Conservation (phyloP, 2,797 vertebrate genomes). For the Urocyon cinereoargenteus region DNA sequence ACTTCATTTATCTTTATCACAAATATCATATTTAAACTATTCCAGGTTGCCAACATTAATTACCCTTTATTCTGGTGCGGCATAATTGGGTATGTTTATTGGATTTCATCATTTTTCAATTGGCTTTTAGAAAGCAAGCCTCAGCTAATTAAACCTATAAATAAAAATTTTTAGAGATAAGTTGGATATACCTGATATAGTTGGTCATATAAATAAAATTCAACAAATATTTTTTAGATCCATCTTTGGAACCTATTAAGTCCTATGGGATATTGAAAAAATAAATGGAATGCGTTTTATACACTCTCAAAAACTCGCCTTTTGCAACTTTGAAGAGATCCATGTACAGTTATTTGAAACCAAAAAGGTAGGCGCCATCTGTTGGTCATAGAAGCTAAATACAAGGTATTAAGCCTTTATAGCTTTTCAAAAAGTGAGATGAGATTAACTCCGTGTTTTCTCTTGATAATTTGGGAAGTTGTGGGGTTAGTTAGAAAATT, state of each 20-base stretch:
- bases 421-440: neutral
- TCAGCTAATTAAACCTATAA: constrained; percentile 38
- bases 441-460: neutral
- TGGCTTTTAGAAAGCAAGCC: neutral
- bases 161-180: constrained; percentile 25
- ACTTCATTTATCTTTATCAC: neutral
- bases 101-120: neutral
- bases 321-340: neutral
- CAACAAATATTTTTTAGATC: neutral
- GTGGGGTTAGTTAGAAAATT: neutral
- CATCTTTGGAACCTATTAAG: neutral
- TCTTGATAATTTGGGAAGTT: neutral
- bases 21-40: neutral
- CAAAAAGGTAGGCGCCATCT: neutral
- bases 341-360: neutral
- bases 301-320: neutral
- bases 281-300: neutral
- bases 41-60: neutral
- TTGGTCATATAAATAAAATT: neutral
- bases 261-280: neutral
- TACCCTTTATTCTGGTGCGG: neutral
- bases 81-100: neutral
- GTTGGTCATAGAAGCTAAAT: neutral
- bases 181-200: neutral
- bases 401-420: neutral